These are phyloP conservation scores for Salminus brasiliensis DNA, from an alignment of 2,113 vertebrate species.

Conservation along the genomic window DNA sequence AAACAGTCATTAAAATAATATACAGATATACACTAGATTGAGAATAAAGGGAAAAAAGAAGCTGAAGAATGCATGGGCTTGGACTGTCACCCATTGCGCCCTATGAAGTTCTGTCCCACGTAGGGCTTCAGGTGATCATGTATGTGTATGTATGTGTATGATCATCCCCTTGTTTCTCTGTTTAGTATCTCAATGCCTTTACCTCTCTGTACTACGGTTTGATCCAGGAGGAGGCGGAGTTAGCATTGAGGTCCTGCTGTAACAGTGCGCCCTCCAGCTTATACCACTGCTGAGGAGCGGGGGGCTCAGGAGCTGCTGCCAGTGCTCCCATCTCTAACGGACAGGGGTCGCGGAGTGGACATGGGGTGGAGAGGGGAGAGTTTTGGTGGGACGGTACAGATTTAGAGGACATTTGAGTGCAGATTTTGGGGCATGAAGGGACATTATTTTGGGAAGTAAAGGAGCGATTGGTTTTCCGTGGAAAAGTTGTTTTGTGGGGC, in stretches of 20 bases:
- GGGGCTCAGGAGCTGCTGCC: slow-evolving; percentile 76
- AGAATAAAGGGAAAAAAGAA: slow-evolving; percentile 19
- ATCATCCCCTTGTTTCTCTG: slow-evolving; percentile 7
- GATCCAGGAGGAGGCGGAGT: slow-evolving; percentile 83
- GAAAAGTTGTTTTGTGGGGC: slow-evolving; percentile 47
- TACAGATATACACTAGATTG: not conserved
- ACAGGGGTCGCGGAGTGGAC: slow-evolving; percentile 62
- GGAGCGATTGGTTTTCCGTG: slow-evolving; percentile 28
- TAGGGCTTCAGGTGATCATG: slow-evolving; percentile 28
- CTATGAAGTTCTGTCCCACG: slow-evolving; percentile 55
- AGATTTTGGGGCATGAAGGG: not conserved
- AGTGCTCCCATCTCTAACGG: slow-evolving; percentile 70
- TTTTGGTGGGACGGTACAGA: slow-evolving; percentile 35
- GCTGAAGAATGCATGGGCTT: slow-evolving; percentile 28
- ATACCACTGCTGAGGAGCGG: slow-evolving; percentile 79
- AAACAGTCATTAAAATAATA: slow-evolving; percentile 51
- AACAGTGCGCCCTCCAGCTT: slow-evolving; percentile 79
- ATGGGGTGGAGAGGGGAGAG: slow-evolving; percentile 69
- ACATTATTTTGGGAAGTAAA: not conserved
- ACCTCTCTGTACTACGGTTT: slow-evolving; percentile 78
- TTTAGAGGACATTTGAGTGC: not conserved
- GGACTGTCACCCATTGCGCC: slow-evolving; percentile 35
- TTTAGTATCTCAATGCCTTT: slow-evolving; percentile 49
- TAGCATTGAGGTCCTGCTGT: slow-evolving; percentile 85
- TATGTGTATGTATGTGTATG: slow-evolving; percentile 34